phyloP scores from a whole-genome alignment of 1,140 invertebrate genomes.

The Tigriopus japonicus region DNA sequence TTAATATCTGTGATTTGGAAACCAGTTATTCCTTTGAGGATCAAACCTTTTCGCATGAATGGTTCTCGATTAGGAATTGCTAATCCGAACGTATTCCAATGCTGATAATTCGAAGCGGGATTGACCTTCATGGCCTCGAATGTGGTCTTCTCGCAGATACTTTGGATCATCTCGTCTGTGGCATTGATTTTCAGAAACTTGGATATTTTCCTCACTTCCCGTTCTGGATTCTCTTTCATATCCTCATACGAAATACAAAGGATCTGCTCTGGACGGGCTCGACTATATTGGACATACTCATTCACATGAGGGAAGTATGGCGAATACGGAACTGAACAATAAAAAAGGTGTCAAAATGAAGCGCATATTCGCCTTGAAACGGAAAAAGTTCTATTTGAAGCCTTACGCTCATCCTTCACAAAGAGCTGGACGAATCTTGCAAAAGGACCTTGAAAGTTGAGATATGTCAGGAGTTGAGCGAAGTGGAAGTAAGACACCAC shows the following conservation, averaged over 20 bases:
- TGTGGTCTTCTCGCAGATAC: not conserved
- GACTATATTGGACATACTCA: not conserved
- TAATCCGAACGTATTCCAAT: not conserved
- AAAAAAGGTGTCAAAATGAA: not conserved
- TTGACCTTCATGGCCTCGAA: constrained; percentile 10
- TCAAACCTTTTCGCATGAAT: constrained; percentile 8
- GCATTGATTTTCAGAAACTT: not conserved
- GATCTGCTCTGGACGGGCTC: not conserved
- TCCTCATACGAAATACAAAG: constrained; percentile 1
- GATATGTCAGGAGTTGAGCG: not conserved
- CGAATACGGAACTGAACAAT: not conserved
- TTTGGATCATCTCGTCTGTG: not conserved
- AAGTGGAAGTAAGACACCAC: constrained; percentile 6
- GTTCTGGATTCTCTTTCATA: constrained; percentile 5
- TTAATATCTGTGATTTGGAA: too few relatives aligned
- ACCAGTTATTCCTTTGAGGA: not conserved
- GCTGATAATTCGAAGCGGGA: constrained; percentile 2
- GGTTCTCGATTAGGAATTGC: too few relatives aligned
- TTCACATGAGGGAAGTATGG: constrained; percentile 7
- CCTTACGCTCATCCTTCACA: not conserved
- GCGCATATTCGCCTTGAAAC: not conserved
- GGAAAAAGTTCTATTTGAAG: too few relatives aligned
- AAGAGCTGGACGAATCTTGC: not conserved
- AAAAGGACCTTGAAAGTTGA: not conserved
- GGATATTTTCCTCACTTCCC: not conserved